Base-by-base conservation (phyloP, 2,797 vertebrate genomes). In the Bovichtus diacanthus region DNA sequence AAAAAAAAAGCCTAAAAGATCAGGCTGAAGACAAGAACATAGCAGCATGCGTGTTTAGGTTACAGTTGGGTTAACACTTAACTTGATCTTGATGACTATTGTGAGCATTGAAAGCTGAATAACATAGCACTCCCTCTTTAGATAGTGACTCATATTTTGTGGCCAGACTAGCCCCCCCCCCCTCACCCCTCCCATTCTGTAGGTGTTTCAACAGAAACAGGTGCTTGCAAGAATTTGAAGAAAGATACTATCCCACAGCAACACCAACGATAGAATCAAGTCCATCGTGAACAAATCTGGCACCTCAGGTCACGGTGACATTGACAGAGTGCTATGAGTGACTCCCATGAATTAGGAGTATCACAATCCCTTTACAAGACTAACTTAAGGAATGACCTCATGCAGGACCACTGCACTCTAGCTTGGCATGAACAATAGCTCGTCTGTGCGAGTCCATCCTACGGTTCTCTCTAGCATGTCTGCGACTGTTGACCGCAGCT, bases 361-460 rank as follows among this genome's bases (percentile, higher is more conserved):
- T 87, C 54, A 51, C 82, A 73, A 70, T 79, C 43, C 41, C 56
- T 56, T 79, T 63, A 64, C 62, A 65, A 54, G 90, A 77, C 75
- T 59, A 80, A 91, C 73, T 87, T 77, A 29, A 85, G 50, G 53
- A 55, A 79, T 94, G 92, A 93, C 88, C 89, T 91, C 89, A 94
- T 82, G 54, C 46, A 12, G 77, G 84, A 79, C 86, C 80, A 63
- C 80, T 80, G 80, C 77, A 75, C 83, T 23, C 76, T 78, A 86
- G 67, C 78, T 59, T 73, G 74, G 65, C 73, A 39, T n/a, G 86
- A 93, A 95, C 92, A 94, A 94, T 94, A 80, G 82, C 61, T 2
- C 7, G 77, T 85, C 89, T 92, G 89, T 94, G 81, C 82, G 8
- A 47, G 75, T 60, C 84, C 76, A 66, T 87, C 76, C 78, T 43